phyloP scores from a whole-genome alignment of 2,113 vertebrate species.

The Antigone vipio region DNA sequence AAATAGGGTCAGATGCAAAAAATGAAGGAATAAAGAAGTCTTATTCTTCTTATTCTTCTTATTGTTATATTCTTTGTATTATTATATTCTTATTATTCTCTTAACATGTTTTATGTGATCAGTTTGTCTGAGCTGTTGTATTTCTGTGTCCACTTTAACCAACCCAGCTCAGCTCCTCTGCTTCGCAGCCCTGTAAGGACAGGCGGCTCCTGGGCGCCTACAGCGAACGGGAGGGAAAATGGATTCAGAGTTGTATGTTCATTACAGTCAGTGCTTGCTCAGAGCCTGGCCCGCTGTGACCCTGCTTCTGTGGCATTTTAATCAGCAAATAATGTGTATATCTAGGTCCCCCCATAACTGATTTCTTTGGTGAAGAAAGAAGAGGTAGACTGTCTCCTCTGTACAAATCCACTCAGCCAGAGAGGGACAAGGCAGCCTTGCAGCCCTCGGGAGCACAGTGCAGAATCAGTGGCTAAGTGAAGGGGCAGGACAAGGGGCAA shows the following conservation, averaged over 20 bases:
- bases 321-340: not conserved
- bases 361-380: not conserved
- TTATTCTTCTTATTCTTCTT: no score
- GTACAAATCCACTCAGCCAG: not conserved
- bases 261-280: not conserved
- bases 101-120: not conserved
- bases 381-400: not conserved
- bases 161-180: not conserved
- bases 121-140: no score
- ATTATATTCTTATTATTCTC: not conserved
- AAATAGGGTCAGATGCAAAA: not conserved
- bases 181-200: not conserved
- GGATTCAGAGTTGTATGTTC: not conserved
- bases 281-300: not conserved
- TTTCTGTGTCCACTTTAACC: not conserved
- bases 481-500: not conserved
- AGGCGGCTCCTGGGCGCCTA: not conserved
- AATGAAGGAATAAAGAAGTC: not conserved
- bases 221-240: no score
- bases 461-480: not conserved
- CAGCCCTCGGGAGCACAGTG: not conserved
- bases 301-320: not conserved
- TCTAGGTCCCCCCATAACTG: not conserved
- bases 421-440: not conserved
- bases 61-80: no score